phyloP scores from a whole-genome alignment of 2,113 vertebrate genomes.

The Bos indicus region DNA sequence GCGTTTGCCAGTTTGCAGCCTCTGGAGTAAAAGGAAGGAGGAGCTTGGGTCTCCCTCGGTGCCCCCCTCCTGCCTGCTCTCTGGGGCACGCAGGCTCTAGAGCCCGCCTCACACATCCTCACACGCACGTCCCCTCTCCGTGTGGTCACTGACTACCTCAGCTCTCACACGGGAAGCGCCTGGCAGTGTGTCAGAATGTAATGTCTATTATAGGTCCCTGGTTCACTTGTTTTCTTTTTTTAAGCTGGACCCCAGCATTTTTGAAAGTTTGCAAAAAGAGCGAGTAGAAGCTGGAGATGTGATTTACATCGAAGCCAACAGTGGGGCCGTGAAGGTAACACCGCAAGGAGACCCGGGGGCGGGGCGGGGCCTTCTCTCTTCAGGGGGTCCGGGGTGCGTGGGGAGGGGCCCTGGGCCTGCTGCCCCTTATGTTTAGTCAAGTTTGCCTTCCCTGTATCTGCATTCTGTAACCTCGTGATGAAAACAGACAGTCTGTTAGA shows the following conservation, averaged over 20 bases:
- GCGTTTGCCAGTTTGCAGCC: background rate
- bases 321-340: slow-evolving; percentile 96
- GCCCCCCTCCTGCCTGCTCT: background rate
- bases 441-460: slow-evolving; percentile 44
- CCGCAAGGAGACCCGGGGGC: background rate
- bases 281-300: slow-evolving; percentile 97
- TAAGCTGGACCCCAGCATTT: slow-evolving; percentile 98
- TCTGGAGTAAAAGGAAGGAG: background rate
- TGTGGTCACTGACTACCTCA: background rate
- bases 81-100: background rate
- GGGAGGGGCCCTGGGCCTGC: background rate
- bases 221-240: slow-evolving; percentile 10
- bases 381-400: rapidly evolving
- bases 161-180: background rate
- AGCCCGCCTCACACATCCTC: background rate
- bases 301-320: slow-evolving; percentile 99
- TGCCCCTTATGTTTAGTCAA: background rate
- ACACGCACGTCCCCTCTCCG: rapidly evolving
- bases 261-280: slow-evolving; percentile 98
- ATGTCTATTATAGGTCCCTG: background rate
- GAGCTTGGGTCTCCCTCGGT: rapidly evolving
- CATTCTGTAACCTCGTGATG: slow-evolving; percentile 52
- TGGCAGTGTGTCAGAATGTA: background rate
- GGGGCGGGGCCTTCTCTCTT: background rate
- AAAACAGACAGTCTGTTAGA: slow-evolving; percentile 58